Base-by-base conservation (phyloP, 2,113 vertebrate genomes). In the Neolamprologus caudopunctatus region DNA sequence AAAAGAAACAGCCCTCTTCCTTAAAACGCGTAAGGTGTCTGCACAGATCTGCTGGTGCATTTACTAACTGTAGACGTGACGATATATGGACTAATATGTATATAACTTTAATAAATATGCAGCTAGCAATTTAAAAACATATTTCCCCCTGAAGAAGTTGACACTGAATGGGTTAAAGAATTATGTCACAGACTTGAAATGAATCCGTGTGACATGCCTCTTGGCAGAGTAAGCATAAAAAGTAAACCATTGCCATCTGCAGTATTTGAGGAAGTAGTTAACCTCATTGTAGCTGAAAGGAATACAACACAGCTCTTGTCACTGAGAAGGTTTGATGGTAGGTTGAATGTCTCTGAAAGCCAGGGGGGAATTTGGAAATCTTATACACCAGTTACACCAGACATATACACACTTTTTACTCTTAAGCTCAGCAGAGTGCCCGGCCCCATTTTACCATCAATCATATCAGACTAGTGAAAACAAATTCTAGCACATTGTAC, bases 161-260 rank as follows among this genome's bases (percentile, higher is more conserved):
- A 26, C 24, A 50, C 4, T 21, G 79, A 78, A 80, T 26, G 28
- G 40, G 21, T 35, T 85, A 47, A 81, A 84, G 47, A 58, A 58
- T 53, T 75, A 40, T 55, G 24, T 73, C 55, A 31, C 4, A 26
- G 73, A 78, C 21, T 66, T 42, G 53, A 82, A 90, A 80, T 24
- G 28, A 78, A 83, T 45, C 19, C 0, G 4, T 26, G 37, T 68
- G 85, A 82, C 81, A 87, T 75, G 66, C 83, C 75, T 82, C 66
- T 28, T 58, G 87, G 89, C 84, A 85, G 68, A 88, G 61, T 75
- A 35, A 81, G 85, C 57, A 63, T 55, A 85, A 81, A 57, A 90
- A 85, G 87, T 80, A 88, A 86, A 87, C 40, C 26, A 57, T 53
- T 78, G 82, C 82, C 28, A 28, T 87, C 78, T 89, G 24, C 71